Evolutionary conservation across 2,797 vertebrate genomes (phyloP).

Genomic region (Melanogrammus aeglefinus): DNA sequence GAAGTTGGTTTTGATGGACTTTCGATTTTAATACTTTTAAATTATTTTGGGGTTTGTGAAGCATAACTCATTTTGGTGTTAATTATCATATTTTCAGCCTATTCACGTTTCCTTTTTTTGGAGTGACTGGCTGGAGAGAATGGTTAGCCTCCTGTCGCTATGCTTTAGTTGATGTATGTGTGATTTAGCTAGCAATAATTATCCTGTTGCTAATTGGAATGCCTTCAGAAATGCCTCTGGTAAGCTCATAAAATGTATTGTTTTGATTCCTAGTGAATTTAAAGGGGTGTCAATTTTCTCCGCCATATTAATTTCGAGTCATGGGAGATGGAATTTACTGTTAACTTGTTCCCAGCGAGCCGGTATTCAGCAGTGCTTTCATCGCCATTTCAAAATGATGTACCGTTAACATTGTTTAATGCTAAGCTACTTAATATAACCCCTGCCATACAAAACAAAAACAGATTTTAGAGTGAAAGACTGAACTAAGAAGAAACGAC

Average conservation of each 20-base stretch:
- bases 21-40: neutral
- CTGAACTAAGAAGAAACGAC: slow-evolving; percentile 34
- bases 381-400: slow-evolving; percentile 55
- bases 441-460: slow-evolving; percentile 52
- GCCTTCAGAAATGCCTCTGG: neutral
- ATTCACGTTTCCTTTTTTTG: neutral
- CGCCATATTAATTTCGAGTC: neutral
- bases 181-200: slow-evolving; percentile 3
- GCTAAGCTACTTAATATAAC: slow-evolving; percentile 72
- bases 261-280: neutral
- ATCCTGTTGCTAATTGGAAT: neutral
- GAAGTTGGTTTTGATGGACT: too few relatives aligned
- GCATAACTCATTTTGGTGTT: too few relatives aligned
- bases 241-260: slow-evolving; percentile 27
- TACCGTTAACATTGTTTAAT: slow-evolving; percentile 50
- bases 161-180: neutral
- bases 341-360: neutral
- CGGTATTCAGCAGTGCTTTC: slow-evolving; percentile 38
- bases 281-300: neutral
- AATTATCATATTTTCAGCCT: neutral
- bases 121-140: neutral
- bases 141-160: neutral
- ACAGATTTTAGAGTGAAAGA: slow-evolving; percentile 35
- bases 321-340: neutral
- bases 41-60: neutral